These are phyloP conservation scores for Pterocles gutturalis DNA, from an alignment of 2,113 vertebrate genomes.

Conservation along the genomic window DNA sequence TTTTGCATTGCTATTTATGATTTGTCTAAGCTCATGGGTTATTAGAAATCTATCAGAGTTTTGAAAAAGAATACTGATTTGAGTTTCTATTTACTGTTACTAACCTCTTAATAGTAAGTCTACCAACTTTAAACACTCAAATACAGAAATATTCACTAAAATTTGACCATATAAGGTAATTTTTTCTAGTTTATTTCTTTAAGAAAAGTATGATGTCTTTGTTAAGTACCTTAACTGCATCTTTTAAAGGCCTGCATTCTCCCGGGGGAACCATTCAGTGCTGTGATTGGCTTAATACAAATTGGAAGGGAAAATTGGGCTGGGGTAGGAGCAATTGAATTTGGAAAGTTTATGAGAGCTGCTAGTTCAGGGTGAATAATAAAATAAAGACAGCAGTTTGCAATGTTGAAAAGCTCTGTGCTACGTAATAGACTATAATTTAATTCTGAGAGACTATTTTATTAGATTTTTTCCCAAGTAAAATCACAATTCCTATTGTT, in stretches of 20 bases:
- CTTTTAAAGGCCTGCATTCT: slow-evolving; percentile 21
- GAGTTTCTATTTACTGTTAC: neutral
- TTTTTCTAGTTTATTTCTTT: slow-evolving; percentile 3
- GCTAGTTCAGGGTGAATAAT: neutral
- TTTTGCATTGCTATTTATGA: neutral
- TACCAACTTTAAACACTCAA: neutral
- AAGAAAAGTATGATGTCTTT: neutral
- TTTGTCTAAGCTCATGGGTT: neutral
- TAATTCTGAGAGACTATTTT: slow-evolving; percentile 58
- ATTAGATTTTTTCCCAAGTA: slow-evolving; percentile 60
- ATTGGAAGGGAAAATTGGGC: slow-evolving; percentile 32
- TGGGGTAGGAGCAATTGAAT: slow-evolving; percentile 38
- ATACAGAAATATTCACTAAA: neutral
- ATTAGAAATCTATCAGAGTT: neutral
- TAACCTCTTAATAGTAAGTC: neutral
- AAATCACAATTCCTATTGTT: slow-evolving; percentile 59
- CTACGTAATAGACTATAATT: slow-evolving; percentile 34
- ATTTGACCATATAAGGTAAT: neutral
- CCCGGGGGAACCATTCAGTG: slow-evolving; percentile 12
- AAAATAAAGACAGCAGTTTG: neutral
- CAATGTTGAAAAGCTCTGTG: slow-evolving; percentile 12
- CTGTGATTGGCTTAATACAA: slow-evolving; percentile 50
- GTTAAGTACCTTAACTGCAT: slow-evolving; percentile 35
- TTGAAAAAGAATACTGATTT: neutral
- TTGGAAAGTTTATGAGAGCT: slow-evolving; percentile 20